Evolutionary conservation across 2,113 vertebrate genomes (phyloP).

Genomic region (Rhinopomastus cyanomelas): DNA sequence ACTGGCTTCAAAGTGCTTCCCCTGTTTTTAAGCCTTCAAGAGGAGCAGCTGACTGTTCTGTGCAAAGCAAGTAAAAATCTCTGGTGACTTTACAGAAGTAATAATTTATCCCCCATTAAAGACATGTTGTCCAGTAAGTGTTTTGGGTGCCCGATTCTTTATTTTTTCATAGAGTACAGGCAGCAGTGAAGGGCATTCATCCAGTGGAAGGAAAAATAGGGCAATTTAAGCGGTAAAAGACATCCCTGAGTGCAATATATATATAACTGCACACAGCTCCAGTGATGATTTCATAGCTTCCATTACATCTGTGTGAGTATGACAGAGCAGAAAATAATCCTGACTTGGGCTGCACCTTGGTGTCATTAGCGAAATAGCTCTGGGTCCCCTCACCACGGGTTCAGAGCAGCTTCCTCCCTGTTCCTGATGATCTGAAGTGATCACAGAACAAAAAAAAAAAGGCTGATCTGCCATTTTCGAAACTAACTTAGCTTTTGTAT

Average conservation of each 20-base stretch:
- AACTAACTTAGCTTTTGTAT: neutral
- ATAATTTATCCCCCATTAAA: neutral
- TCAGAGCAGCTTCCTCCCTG: neutral
- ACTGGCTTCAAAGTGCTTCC: neutral
- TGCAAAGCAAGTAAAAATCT: slow-evolving; percentile 19
- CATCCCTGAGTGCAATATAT: neutral
- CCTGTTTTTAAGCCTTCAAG: slow-evolving; percentile 15
- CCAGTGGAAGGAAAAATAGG: neutral
- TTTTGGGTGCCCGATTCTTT: neutral
- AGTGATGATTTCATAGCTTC: neutral
- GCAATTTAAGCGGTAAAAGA: neutral
- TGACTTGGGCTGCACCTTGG: neutral
- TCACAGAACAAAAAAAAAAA: neutral
- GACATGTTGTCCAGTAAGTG: neutral
- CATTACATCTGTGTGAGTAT: neutral
- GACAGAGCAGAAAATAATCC: neutral
- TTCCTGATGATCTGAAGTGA: neutral
- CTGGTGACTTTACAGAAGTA: slow-evolving; percentile 18
- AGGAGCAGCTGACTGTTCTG: neutral
- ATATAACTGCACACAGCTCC: neutral
- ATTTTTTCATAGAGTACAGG: neutral
- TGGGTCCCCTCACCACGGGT: neutral
- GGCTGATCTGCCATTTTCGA: neutral
- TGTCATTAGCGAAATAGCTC: neutral
- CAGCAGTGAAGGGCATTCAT: neutral